Conservation (phyloP, 2,888 invertebrate species). For the Calliphora vomitoria region DNA sequence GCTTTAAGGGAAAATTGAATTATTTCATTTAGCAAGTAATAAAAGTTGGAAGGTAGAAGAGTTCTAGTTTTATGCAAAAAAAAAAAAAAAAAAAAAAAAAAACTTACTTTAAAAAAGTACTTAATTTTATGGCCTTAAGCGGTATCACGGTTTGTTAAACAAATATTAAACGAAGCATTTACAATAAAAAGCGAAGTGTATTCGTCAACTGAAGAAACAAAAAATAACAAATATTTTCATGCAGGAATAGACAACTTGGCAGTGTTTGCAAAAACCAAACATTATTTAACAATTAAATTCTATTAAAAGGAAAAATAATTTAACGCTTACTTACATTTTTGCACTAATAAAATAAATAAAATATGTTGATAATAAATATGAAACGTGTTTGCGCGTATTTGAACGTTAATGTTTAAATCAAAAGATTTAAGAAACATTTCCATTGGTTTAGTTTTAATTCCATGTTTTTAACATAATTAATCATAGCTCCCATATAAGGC, state of each 20-base stretch:
- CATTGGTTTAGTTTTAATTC: background rate
- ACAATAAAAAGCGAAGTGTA: constrained; percentile 31
- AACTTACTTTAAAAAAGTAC: constrained; percentile 17
- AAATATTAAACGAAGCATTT: constrained; percentile 70
- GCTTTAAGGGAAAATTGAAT: constrained; percentile 57
- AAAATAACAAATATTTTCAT: background rate
- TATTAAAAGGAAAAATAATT: constrained; percentile 55
- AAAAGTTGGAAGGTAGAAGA: constrained; percentile 35
- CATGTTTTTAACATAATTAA: too few relatives aligned
- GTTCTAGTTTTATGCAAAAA: background rate
- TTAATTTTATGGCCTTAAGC: constrained; percentile 56
- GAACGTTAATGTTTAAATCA: background rate
- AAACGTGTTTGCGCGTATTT: background rate
- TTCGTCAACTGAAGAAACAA: constrained; percentile 34
- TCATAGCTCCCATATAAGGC: too few relatives aligned
- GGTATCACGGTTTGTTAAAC: constrained; percentile 70
- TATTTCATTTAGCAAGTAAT: constrained; percentile 59
- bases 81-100: too few relatives aligned
- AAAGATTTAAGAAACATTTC: constrained; percentile 36
- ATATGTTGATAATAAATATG: constrained; percentile 1
- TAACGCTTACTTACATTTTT: constrained; percentile 52
- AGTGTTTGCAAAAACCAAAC: constrained; percentile 1
- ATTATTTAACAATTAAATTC: constrained; percentile 45
- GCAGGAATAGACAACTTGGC: constrained; percentile 3
- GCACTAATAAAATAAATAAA: constrained; percentile 15